Conservation (phyloP, 2,888 invertebrate species). For the Ichneumoninae sp. region DNA sequence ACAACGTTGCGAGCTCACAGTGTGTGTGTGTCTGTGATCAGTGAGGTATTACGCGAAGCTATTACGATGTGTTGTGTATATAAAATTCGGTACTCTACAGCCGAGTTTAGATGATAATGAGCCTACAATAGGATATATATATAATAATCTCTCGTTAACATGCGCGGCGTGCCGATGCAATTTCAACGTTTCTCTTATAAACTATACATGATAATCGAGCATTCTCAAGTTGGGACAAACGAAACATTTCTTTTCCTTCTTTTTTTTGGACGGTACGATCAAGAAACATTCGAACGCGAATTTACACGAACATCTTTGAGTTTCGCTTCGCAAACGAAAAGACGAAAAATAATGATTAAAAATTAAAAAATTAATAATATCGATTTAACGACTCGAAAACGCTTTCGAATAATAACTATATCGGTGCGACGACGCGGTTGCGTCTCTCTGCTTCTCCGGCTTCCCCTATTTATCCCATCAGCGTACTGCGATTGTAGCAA, state of each 20-base stretch:
- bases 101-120: slow-evolving; percentile 72
- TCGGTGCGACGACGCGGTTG: background rate
- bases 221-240: slow-evolving; percentile 75
- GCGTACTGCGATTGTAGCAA: slow-evolving; percentile 59
- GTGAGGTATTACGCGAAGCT: slow-evolving; percentile 47
- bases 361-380: background rate
- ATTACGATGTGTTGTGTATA: slow-evolving; percentile 58
- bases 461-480: slow-evolving; percentile 40
- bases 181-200: slow-evolving; percentile 76
- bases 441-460: background rate
- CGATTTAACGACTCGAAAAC: slow-evolving; percentile 4
- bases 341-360: background rate
- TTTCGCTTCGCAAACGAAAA: slow-evolving; percentile 25
- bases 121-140: slow-evolving; percentile 44
- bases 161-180: slow-evolving; percentile 67
- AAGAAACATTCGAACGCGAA: slow-evolving; percentile 55
- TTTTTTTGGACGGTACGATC: slow-evolving; percentile 61
- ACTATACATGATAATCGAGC: slow-evolving; percentile 78
- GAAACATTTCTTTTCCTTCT: slow-evolving; percentile 67
- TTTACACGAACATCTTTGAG: slow-evolving; percentile 27
- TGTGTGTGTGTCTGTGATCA: slow-evolving; percentile 28
- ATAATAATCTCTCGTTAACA: slow-evolving; percentile 72
- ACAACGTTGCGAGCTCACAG: slow-evolving; percentile 46
- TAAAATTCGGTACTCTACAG: slow-evolving; percentile 75
- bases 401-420: slow-evolving; percentile 13